phyloP scores from a whole-genome alignment of 2,113 vertebrate genomes.

The Sapajus apella region DNA sequence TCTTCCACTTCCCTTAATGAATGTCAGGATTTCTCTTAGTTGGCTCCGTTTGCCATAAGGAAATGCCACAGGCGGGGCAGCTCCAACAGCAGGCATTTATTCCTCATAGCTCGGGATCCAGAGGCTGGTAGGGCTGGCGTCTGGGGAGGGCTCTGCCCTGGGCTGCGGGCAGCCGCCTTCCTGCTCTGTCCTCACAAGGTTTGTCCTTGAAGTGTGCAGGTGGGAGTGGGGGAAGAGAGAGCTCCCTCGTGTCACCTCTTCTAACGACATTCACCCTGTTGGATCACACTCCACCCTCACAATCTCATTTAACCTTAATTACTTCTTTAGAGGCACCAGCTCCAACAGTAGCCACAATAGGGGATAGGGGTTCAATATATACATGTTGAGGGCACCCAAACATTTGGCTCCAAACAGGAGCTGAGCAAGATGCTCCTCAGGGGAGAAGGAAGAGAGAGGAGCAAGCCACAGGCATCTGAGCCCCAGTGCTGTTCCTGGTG shows the following conservation, averaged over 20 bases:
- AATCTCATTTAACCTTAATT: not conserved
- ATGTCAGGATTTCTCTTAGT: not conserved
- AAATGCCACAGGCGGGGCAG: not conserved
- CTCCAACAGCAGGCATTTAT: not conserved
- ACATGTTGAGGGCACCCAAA: not conserved
- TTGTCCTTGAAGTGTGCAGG: not conserved
- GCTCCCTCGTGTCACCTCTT: not conserved
- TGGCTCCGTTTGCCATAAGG: not conserved
- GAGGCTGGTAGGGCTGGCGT: not conserved
- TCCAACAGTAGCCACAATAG: not conserved
- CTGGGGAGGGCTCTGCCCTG: not conserved
- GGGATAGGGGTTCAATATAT: not conserved
- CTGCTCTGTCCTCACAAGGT: not conserved
- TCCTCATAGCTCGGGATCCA: not conserved
- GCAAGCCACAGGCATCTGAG: not conserved
- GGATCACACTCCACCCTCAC: not conserved
- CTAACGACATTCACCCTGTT: not conserved
- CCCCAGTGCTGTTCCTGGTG: not conserved
- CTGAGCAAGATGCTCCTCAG: too few relatives aligned
- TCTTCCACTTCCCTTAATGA: too few relatives aligned
- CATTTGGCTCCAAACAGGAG: not conserved
- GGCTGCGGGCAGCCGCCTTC: not conserved
- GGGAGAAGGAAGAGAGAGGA: not conserved
- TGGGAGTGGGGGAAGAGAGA: not conserved
- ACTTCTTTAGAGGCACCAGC: not conserved